These are phyloP conservation scores for Andrena bucephala DNA, from an alignment of 2,888 invertebrate species.

Conservation along the genomic window DNA sequence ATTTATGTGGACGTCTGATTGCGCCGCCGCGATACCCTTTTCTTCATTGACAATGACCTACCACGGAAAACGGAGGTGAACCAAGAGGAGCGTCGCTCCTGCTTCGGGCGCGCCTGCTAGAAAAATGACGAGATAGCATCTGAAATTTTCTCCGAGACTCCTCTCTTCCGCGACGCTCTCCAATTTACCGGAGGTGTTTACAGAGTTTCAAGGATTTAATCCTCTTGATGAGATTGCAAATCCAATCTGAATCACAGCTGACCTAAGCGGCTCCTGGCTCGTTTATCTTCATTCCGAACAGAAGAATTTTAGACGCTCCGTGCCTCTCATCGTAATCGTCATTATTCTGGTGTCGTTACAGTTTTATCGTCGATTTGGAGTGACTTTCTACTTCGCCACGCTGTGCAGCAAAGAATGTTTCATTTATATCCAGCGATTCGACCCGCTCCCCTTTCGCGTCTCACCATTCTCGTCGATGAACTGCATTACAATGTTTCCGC, in stretches of 20 bases:
- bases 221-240: neutral
- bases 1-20: slow-evolving; percentile 46
- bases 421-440: neutral
- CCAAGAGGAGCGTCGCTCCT: neutral
- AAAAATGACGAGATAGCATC: slow-evolving; percentile 6
- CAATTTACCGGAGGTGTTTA: neutral
- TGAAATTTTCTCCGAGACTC: slow-evolving; percentile 14
- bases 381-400: slow-evolving; percentile 6
- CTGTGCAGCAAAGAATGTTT: neutral
- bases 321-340: neutral
- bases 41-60: slow-evolving; percentile 65
- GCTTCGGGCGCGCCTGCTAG: neutral
- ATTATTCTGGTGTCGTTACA: neutral
- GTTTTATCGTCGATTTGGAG: neutral
- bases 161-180: neutral
- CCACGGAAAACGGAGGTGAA: slow-evolving; percentile 23
- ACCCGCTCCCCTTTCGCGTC: neutral
- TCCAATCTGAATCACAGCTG: slow-evolving; percentile 2
- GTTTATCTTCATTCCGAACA: neutral
- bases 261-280: neutral
- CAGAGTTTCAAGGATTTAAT: neutral
- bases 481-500: neutral
- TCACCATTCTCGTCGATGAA: neutral
- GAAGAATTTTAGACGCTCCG: neutral
- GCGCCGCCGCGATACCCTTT: slow-evolving; percentile 41